Evolutionary conservation across 1,140 invertebrate genomes (phyloP).

Genomic region (Himalopsyche phryganea): DNA sequence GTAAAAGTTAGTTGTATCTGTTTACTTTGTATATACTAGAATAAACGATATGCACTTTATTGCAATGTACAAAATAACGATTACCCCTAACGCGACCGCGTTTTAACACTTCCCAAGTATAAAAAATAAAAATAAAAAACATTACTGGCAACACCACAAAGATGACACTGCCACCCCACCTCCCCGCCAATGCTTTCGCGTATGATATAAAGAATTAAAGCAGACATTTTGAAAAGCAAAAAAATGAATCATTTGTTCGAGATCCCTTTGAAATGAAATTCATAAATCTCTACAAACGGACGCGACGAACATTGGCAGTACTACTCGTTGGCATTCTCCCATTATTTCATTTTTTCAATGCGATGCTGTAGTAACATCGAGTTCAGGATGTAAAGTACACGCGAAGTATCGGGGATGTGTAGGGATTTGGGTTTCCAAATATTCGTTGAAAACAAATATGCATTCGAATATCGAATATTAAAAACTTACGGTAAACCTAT

Average conservation of each 20-base stretch:
- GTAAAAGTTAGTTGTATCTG: too few relatives aligned
- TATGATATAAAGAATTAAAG: conserved; percentile 22
- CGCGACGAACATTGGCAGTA: background rate
- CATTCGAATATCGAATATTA: too few relatives aligned
- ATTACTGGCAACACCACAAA: conserved; percentile 1
- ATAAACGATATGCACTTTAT: too few relatives aligned
- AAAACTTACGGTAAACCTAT: too few relatives aligned
- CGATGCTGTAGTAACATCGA: conserved; percentile 25
- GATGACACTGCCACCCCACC: conserved; percentile 1
- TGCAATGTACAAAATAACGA: too few relatives aligned
- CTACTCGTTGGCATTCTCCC: background rate
- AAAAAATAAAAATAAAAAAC: too few relatives aligned
- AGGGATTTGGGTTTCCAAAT: too few relatives aligned
- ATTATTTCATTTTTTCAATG: conserved; percentile 15
- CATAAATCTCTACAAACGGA: conserved; percentile 26
- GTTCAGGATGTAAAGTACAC: conserved; percentile 32
- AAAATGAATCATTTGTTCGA: conserved; percentile 28
- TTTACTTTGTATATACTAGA: too few relatives aligned
- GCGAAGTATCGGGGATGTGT: conserved; percentile 9
- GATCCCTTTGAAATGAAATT: conserved; percentile 30
- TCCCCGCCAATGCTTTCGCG: background rate
- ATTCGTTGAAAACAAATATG: conserved; percentile 4
- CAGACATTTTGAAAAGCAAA: background rate
- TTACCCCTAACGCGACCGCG: too few relatives aligned
- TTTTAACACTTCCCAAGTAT: too few relatives aligned